Base-by-base conservation (phyloP, 1,140 invertebrate genomes). In the Drosophila setifemur region DNA sequence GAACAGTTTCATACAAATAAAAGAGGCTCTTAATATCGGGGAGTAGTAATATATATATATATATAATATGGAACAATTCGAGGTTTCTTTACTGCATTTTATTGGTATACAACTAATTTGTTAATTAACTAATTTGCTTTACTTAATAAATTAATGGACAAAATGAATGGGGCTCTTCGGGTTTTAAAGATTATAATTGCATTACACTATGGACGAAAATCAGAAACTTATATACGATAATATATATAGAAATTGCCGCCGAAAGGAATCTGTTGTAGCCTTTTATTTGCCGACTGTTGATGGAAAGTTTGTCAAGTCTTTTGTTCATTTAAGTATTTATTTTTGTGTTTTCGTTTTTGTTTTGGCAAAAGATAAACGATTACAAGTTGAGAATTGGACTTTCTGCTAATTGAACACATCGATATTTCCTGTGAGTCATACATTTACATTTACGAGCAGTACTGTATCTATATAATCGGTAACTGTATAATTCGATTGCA, bases 101-200 rank as follows among this genome's bases (percentile, higher is more conserved):
- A 12, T 60, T 37, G 16, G 29, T 61, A 35, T 45, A 63, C 61
- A 66, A 64, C 61, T 66, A 66, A 78, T 72, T 82, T 57, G 21
- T 66, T 66, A 83, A 82, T 82, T 83, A 83, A 83, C 77, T 82
- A 82, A 83, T 83, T 61, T 81, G 72, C 37, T 81, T 81, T 82
- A 81, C 76, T 81, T 81, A 81, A 68, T 52, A 45, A 67, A 61
- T 82, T 76, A 76, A 48, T 81, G 76, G 72, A 79, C 76, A 75
- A 79, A 78, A 53, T 67, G 37, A 69, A 47, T n/a, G n/a, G 28
- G 64, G 33, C 35, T 55, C 21, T 21, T 18, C 48, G 47, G 21
- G 7, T 4, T 55, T 76, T 58, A 63, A 61, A 35, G 19, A 61
- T 28, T 55, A 55, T 18, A 61, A 39, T 64, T 63, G 55, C 42